These are phyloP conservation scores for Physocephala rufipes DNA, from an alignment of 2,888 invertebrate species.

Conservation along the genomic window DNA sequence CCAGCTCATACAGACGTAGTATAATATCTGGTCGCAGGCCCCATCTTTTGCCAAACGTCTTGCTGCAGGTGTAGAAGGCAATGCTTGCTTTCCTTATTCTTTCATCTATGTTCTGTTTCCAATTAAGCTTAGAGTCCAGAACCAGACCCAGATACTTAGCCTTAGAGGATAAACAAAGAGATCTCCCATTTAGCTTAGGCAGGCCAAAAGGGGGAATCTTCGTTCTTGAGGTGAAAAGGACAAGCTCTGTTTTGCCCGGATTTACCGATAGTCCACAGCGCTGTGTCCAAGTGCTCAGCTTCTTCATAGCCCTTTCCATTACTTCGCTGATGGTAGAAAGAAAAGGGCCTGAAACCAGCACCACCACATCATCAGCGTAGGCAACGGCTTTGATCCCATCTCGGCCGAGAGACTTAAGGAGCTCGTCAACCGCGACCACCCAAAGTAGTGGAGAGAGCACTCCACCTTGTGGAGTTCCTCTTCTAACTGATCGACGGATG, in stretches of 20 bases:
- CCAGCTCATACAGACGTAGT: too few relatives aligned
- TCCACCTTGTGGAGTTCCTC: slow-evolving; percentile 4
- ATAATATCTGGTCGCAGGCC: too few relatives aligned
- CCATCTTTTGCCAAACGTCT: neutral
- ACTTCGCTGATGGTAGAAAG: neutral
- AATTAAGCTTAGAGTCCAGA: slow-evolving; percentile 7
- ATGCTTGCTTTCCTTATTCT: neutral
- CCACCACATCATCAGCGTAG: slow-evolving; percentile 7
- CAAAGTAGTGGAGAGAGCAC: neutral
- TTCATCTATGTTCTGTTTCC: slow-evolving; percentile 1
- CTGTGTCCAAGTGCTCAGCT: neutral
- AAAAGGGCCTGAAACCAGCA: neutral
- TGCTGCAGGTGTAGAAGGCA: slow-evolving; percentile 3
- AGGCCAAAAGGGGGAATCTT: neutral
- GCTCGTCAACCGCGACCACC: neutral
- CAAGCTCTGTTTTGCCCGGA: slow-evolving; percentile 10
- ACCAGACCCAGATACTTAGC: neutral
- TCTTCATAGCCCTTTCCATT: neutral
- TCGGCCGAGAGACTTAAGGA: neutral
- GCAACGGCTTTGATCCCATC: neutral
- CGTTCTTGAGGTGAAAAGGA: slow-evolving; percentile 1
- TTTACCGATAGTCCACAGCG: neutral
- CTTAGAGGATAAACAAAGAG: neutral
- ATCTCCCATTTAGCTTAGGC: neutral
- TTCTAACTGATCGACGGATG: neutral